A percentile compares a stretch with the other conserved stretches of the same genome.
Conservation (phyloP, 2,797 vertebrate species). For the Crenichthys baileyi region DNA sequence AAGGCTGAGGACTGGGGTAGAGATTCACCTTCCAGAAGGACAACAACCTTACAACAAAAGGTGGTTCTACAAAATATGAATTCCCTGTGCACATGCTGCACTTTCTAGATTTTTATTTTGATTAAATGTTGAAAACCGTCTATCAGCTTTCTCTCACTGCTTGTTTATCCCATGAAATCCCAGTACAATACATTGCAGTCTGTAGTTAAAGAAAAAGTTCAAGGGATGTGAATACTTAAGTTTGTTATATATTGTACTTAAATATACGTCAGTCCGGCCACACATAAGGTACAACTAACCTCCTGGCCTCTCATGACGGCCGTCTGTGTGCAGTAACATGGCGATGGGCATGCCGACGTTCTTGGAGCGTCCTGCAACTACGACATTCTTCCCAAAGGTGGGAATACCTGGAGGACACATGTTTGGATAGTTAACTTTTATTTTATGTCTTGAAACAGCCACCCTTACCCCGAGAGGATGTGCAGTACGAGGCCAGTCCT, state of each 20-base stretch:
- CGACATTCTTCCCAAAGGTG: slow-evolving; percentile 94
- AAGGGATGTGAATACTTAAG: not conserved
- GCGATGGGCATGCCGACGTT: slow-evolving; percentile 99
- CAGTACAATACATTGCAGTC: not conserved
- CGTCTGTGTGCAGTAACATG: slow-evolving; percentile 96
- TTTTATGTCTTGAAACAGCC: not conserved
- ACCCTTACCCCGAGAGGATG: not conserved
- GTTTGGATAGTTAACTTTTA: not conserved
- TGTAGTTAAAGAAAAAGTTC: not conserved
- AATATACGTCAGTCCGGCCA: not conserved
- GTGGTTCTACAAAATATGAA: no score
- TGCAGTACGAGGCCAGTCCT: accelerated
- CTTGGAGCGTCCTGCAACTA: slow-evolving; percentile 96
- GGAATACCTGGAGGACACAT: slow-evolving; percentile 85
- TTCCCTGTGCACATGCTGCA: no score
- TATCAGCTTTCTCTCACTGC: not conserved
- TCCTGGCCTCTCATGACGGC: slow-evolving; percentile 91
- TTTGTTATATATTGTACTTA: not conserved
- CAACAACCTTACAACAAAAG: no score
- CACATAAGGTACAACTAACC: slow-evolving; percentile 71
- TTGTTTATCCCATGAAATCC: not conserved
- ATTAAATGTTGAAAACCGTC: not conserved
- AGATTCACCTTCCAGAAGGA: no score
- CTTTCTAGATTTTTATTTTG: not conserved
- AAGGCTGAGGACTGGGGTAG: no score